Evolutionary conservation across 1,140 invertebrate genomes (phyloP).

Genomic region (Halesus radiatus): DNA sequence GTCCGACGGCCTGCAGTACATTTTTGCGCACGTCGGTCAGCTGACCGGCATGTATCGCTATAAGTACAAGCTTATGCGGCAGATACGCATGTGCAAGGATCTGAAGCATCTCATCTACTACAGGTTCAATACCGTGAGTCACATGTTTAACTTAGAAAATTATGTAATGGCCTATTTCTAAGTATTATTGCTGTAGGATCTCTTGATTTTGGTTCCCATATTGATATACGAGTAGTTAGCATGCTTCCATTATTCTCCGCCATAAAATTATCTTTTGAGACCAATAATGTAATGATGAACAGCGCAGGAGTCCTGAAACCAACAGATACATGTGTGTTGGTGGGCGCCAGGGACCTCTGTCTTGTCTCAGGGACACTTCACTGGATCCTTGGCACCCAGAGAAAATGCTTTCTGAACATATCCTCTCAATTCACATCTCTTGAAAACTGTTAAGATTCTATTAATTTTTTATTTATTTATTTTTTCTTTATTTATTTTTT

Average conservation of each 20-base stretch:
- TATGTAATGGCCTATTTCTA: too few species aligned
- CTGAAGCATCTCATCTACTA: slow-evolving; percentile 99
- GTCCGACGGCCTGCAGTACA: slow-evolving; percentile 98
- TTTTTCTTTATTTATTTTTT: too few species aligned
- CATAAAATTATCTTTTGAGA: too few species aligned
- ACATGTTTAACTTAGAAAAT: neutral
- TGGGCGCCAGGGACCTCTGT: slow-evolving; percentile 48
- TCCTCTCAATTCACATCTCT: too few species aligned
- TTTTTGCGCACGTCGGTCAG: slow-evolving; percentile 99
- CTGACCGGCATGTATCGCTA: slow-evolving; percentile 99
- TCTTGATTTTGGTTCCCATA: too few species aligned
- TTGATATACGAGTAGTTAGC: too few species aligned
- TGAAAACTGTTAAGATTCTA: too few species aligned
- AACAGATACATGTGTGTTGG: slow-evolving; percentile 73
- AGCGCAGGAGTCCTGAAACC: slow-evolving; percentile 81
- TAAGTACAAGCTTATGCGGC: slow-evolving; percentile 99
- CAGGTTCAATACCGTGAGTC: slow-evolving; percentile 95
- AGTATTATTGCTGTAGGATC: too few species aligned
- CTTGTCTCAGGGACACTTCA: slow-evolving; percentile 37
- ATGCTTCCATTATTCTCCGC: too few species aligned
- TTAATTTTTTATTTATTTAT: too few species aligned
- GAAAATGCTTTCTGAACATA: slow-evolving; percentile 49
- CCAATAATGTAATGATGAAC: slow-evolving; percentile 71
- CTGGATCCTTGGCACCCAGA: slow-evolving; percentile 28
- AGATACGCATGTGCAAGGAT: slow-evolving; percentile 99